Evolutionary conservation across 2,113 vertebrate species (phyloP), one percentile per base, ranked within the genome.

Genomic region (Callospermophilus lateralis): DNA sequence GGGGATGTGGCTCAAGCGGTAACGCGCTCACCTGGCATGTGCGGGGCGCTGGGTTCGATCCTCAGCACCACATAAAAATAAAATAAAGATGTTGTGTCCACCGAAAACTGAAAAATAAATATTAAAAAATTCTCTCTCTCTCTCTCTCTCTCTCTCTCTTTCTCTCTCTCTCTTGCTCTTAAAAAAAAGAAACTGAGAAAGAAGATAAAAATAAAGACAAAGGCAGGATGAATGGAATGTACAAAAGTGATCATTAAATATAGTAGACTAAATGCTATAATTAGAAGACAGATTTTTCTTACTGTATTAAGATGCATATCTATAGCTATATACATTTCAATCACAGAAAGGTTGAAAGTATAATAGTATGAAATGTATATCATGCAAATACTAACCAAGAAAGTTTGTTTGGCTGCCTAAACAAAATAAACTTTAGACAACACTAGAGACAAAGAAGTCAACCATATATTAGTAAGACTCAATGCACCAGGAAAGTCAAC

Each of bases 401-500:
- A 55, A 55, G 55, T 55, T 55, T 77, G 15, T 76, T 53, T 48
- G 28, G 58, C 26, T 61, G 6, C 78, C 48, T 78, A 63, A 85
- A 51, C 34, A 79, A 90, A 84, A 65, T 51, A 39, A 61, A 55
- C 1, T 42, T 88, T 37, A 81, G 67, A 86, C 16, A 30, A 61
- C 65, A 68, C 17, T 13, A 8, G 17, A 68, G 28, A n/a, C 42
- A 85, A 39, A 85, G 11, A 42, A 55, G 55, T 55, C 19, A 55
- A 55, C 55, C 55, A 55, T 19, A 55, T 55, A 55, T 20, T 32
- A 90, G 72, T 34, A 61, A 19, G 39, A 61, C 26, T 85, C 48
- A 90, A 39, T 70, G 68, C 13, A 85, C 39, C 8, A 85, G 88
- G 37, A 90, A 90, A 94, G 90, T 55, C 58, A 94, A 55, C n/a